Percentiles rank a stretch among this genome's conserved stretches.
Evolutionary conservation across 2,888 invertebrate species (phyloP).

Genomic region (Dendrolimus pini): DNA sequence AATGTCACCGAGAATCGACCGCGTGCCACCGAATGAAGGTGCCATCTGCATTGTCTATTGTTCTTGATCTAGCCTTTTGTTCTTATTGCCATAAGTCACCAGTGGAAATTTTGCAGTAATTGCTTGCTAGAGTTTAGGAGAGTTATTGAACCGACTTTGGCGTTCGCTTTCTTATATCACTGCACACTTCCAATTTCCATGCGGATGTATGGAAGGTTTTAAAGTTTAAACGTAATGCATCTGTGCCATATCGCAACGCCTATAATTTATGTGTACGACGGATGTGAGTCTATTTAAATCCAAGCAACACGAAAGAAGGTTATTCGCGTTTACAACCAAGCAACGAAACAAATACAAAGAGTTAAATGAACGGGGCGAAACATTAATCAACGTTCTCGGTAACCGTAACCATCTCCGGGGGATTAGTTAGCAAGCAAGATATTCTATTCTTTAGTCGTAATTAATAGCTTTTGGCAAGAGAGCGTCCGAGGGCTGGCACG

Average conservation of each 20-base stretch:
- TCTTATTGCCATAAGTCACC: constrained; percentile 32
- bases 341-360: constrained; percentile 52
- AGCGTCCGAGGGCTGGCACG: constrained; percentile 49
- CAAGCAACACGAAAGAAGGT: constrained; percentile 59
- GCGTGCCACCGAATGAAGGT: constrained; percentile 22
- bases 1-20: constrained; percentile 35
- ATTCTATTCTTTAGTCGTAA: constrained; percentile 70
- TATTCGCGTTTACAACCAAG: constrained; percentile 58
- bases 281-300: constrained; percentile 54
- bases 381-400: constrained; percentile 73
- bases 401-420: constrained; percentile 69
- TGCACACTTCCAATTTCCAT: constrained; percentile 28
- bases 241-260: constrained; percentile 45
- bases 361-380: constrained; percentile 59
- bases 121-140: constrained; percentile 25
- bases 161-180: constrained; percentile 43
- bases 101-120: constrained; percentile 37
- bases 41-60: constrained; percentile 45
- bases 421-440: constrained; percentile 61
- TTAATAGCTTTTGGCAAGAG: constrained; percentile 75
- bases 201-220: constrained; percentile 38
- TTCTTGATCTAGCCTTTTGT: constrained; percentile 25
- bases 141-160: constrained; percentile 26
- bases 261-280: constrained; percentile 53
- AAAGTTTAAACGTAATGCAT: constrained; percentile 26